Evolutionary conservation across 2,797 vertebrate species (phyloP), one percentile per base, ranked within the genome.

Genomic region (Sebastes paucispinis): DNA sequence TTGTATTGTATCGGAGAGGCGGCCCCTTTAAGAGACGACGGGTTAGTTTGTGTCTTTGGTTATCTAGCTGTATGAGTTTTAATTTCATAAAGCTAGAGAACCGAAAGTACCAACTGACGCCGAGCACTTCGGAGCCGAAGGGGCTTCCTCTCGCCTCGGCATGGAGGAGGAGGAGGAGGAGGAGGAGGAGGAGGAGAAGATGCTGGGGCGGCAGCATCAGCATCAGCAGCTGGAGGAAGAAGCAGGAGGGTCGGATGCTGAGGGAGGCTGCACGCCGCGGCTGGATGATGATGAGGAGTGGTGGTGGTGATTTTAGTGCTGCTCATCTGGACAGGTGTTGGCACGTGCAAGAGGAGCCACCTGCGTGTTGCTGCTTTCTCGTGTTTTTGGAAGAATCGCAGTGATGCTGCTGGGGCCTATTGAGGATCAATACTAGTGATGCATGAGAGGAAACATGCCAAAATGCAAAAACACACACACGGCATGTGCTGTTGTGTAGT

Each of bases 1-100:
- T 52, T 72, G 64, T 73, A 69, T 18, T 39, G 36, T 39, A 36
- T 36, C 80, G 82, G 88, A 89, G 89, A 89, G 79, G 90, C 92
- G 92, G 93, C 89, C 93, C 94, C 94, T 96, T 96, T 95, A 96
- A 96, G 95, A 95, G 90, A 94, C 88, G 83, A 92, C 92, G 95
- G 96, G 92, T 94, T 92, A 97, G 97, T 97, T 98, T 98, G 95
- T 99, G 95, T 98, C 98, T 98, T 98, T 98, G 98, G 98, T 98
- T 98, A 98, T 98, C 98, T 98, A 98, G 98, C 98, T 98, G 97
- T 98, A 98, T 98, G 97, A 98, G 97, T 97, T 95, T 97, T 96
- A 96, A 97, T 97, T 96, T 98, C 97, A 98, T 98, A 98, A 98
- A 98, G 97, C 97, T 98, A 98, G 97, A 97, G 96, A 98, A 98